A percentile compares a stretch with the other conserved stretches of the same genome.
Conservation (phyloP, 2,797 vertebrate genomes). For the Otolemur crassicaudatus region DNA sequence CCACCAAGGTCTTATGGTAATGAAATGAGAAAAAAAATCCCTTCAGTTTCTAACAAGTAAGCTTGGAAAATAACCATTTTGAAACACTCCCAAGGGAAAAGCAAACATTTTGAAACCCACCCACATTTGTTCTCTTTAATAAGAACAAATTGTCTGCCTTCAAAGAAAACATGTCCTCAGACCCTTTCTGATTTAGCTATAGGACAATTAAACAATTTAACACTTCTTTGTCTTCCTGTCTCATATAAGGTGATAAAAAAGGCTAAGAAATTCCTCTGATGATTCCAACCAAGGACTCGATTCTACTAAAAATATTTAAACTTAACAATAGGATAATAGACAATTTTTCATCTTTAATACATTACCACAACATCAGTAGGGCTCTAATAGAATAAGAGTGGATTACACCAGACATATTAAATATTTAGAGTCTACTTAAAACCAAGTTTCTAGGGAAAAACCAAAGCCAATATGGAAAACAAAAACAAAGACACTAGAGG, state of each 20-base stretch:
- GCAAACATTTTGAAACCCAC: background rate
- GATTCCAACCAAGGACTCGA: background rate
- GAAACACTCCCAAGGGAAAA: background rate
- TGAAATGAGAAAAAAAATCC: background rate
- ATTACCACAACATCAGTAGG: background rate
- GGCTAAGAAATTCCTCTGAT: background rate
- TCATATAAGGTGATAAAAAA: background rate
- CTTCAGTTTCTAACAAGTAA: background rate
- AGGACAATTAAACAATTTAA: background rate
- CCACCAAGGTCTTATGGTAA: background rate
- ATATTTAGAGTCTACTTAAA: background rate
- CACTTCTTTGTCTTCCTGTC: background rate
- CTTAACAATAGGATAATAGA: background rate
- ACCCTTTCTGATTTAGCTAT: background rate
- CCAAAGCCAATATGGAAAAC: background rate
- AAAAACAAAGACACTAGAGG: background rate
- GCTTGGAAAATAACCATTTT: background rate
- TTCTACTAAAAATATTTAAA: background rate
- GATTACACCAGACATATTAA: background rate
- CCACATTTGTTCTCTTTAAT: background rate
- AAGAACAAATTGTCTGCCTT: background rate
- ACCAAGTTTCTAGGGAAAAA: background rate
- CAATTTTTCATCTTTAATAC: background rate
- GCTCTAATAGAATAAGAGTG: background rate
- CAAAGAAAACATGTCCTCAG: background rate